These are phyloP conservation scores for Centropus bengalensis DNA, from an alignment of 2,113 vertebrate genomes.

Conservation along the genomic window DNA sequence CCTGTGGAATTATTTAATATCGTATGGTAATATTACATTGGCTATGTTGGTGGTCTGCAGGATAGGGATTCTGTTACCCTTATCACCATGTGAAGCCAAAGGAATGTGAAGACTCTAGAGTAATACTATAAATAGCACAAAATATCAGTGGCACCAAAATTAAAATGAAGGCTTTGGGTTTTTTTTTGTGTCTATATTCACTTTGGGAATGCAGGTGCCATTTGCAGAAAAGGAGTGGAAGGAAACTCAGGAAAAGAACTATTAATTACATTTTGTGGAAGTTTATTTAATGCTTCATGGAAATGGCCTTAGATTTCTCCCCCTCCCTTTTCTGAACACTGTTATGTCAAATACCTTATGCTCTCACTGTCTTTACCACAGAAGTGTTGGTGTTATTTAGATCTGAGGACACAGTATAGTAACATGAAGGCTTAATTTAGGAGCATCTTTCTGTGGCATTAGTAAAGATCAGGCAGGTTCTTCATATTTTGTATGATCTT, in stretches of 20 bases:
- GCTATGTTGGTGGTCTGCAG: background rate
- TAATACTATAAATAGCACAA: background rate
- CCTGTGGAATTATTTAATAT: slow-evolving; percentile 16
- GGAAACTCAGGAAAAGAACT: background rate
- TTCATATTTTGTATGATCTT: background rate
- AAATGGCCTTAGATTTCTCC: background rate
- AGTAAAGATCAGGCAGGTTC: background rate
- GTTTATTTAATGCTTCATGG: background rate
- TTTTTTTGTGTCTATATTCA: background rate
- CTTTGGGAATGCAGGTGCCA: background rate
- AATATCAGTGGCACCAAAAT: background rate
- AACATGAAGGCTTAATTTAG: background rate
- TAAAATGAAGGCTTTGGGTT: background rate
- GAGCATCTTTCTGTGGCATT: background rate
- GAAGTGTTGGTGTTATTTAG: background rate
- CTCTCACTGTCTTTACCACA: background rate
- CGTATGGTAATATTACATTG: background rate
- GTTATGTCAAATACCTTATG: background rate
- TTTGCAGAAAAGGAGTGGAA: background rate
- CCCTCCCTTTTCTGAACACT: background rate
- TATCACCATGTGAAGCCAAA: background rate
- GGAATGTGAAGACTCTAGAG: background rate
- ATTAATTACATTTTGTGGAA: background rate
- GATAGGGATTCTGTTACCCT: background rate
- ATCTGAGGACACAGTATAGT: background rate